Base-by-base conservation (phyloP, 2,888 invertebrate genomes). In the Agelastica alni region DNA sequence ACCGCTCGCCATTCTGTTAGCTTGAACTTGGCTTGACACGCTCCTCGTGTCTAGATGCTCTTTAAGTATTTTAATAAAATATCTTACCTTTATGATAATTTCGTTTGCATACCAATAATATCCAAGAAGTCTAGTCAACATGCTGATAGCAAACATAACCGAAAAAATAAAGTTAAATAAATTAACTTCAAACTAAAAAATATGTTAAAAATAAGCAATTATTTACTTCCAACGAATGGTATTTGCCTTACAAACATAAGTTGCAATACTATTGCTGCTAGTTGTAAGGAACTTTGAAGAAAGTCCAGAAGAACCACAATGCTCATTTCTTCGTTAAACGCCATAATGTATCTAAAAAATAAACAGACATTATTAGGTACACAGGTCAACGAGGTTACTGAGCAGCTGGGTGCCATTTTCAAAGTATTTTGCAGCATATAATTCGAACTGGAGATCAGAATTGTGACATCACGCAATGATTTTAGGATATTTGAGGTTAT, bases 301-400 rank as follows among this genome's bases (percentile, higher is more conserved):
- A 66, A 66, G 44, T 66, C 66, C 39, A 63, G 54, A n/a, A 66
- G 30, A 59, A 63, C 63, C 3, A 66, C 56, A 32, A 63, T 56
- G 43, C 56, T 63, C 64, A 66, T 64, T 10, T 54, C 54, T 14
- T 53, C 43, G 34, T 66, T 66, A 32, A 63, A 65, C 4, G 57
- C 60, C 9, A 60, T 43, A 17, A 66, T 34, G 17, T 62, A 66
- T 36, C 7, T 12, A 13, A 36, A 36, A 36, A 36, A 14, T 12
- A 14, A 36, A 36, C 12, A 36, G 1, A 16, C 6, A 14, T 2
- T 1, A 14, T 31, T n/a, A 10, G n/a, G 12, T 31, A 31, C n/a
- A n/a, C n/a, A n/a, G n/a, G n/a, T n/a, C n/a, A n/a, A n/a, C n/a
- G n/a, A n/a, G n/a, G n/a, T n/a, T n/a, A n/a, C n/a, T n/a, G n/a